phyloP scores from a whole-genome alignment of 2,888 invertebrate species.

The Acanthosepion lycidas region DNA sequence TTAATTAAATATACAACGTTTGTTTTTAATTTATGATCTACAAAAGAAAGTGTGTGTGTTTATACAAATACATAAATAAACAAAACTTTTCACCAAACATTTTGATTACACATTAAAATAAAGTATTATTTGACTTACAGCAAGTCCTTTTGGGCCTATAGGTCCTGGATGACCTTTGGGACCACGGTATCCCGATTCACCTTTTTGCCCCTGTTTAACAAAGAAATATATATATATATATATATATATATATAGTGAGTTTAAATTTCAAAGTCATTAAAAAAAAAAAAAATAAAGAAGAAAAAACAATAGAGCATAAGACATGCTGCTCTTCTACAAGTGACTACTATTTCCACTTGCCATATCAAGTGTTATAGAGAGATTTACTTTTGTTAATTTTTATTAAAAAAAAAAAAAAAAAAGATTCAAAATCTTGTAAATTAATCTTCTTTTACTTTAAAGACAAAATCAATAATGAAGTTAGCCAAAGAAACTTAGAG shows the following conservation, averaged over 20 bases:
- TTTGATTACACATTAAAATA: not conserved
- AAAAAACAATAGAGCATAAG: no score
- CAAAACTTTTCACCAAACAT: not conserved
- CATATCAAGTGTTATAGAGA: not conserved
- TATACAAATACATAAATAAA: not conserved
- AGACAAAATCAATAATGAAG: not conserved
- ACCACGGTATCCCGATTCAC: constrained; percentile 39
- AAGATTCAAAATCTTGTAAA: not conserved
- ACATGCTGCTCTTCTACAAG: not conserved
- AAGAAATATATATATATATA: not conserved
- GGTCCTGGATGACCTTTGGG: constrained; percentile 15
- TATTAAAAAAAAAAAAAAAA: not conserved
- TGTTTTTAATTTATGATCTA: not conserved
- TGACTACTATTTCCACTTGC: not conserved
- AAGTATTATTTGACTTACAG: not conserved
- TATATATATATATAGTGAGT: no score
- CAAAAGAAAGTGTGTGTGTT: not conserved
- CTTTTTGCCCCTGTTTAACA: not conserved
- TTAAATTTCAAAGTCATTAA: no score
- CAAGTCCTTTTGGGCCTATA: not conserved
- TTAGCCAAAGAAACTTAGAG: not conserved
- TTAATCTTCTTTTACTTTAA: not conserved
- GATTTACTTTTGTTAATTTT: not conserved
- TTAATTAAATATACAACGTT: not conserved
- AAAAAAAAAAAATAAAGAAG: no score